A percentile compares a stretch with the other conserved stretches of the same genome.
phyloP scores from a whole-genome alignment of 1,140 invertebrate species.

The Trichogramma pretiosum region DNA sequence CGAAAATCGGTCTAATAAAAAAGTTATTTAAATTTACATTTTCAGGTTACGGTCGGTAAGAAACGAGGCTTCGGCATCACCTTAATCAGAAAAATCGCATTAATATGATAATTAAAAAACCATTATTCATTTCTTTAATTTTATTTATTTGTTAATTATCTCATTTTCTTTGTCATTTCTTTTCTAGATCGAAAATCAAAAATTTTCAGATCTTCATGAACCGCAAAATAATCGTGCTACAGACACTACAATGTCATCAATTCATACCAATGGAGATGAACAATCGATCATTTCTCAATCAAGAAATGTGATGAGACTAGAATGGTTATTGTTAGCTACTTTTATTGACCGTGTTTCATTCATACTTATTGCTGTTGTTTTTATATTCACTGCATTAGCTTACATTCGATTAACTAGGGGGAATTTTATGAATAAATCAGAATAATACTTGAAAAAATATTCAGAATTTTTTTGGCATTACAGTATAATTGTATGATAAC shows the following conservation, averaged over 20 bases:
- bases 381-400: slow-evolving; percentile 44
- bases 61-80: too few species aligned
- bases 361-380: slow-evolving; percentile 47
- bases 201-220: slow-evolving; percentile 25
- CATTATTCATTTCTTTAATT: not conserved
- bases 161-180: not conserved
- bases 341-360: slow-evolving; percentile 55
- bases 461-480: too few species aligned
- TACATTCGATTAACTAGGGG: slow-evolving; percentile 25
- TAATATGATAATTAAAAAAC: not conserved
- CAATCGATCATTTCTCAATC: slow-evolving; percentile 33
- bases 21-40: too few species aligned
- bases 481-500: too few species aligned
- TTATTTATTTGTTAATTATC: not conserved
- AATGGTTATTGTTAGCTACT: slow-evolving; percentile 55
- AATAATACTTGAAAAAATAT: too few species aligned
- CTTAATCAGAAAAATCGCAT: not conserved
- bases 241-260: slow-evolving; percentile 24
- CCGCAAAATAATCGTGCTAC: slow-evolving; percentile 23
- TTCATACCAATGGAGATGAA: slow-evolving; percentile 29
- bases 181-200: slow-evolving; percentile 28
- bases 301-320: slow-evolving; percentile 43
- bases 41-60: too few species aligned
- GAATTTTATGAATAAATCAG: not conserved
- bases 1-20: too few species aligned